Percentiles rank a stretch among this genome's conserved stretches.
phyloP scores from a whole-genome alignment of 2,888 invertebrate genomes.

The Oligia latruncula region DNA sequence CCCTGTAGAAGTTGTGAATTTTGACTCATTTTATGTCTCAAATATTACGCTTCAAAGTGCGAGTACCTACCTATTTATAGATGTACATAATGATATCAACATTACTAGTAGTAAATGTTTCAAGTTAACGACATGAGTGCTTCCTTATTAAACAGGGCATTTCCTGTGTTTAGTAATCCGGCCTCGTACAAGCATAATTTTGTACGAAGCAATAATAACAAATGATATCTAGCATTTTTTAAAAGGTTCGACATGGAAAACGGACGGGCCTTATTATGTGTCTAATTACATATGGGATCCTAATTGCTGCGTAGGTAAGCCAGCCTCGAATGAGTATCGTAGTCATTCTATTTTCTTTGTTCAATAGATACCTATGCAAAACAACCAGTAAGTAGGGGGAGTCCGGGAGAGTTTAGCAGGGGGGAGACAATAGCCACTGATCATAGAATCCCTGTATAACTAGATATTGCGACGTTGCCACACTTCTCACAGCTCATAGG shows the following conservation, averaged over 20 bases:
- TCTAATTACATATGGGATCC: neutral
- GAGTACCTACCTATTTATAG: neutral
- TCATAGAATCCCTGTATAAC: no score
- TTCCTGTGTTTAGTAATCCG: conserved; percentile 72
- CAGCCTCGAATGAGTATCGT: neutral
- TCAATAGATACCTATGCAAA: neutral
- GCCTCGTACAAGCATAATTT: conserved; percentile 23
- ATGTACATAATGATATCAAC: conserved; percentile 31
- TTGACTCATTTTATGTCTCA: neutral
- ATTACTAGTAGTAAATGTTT: conserved; percentile 42
- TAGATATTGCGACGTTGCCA: no score
- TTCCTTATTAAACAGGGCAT: conserved; percentile 78
- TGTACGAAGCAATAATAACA: neutral
- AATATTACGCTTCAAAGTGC: neutral
- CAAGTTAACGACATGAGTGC: conserved; percentile 68
- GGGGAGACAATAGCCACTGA: no score
- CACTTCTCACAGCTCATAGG: no score
- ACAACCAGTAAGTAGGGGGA: neutral
- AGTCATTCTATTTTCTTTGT: neutral
- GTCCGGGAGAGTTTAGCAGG: no score
- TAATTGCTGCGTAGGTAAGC: neutral
- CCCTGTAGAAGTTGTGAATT: neutral
- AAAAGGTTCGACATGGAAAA: neutral
- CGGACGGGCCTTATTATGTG: neutral
- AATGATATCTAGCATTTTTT: neutral